Conservation (phyloP, 2,113 vertebrate species). For the Callipepla squamata region DNA sequence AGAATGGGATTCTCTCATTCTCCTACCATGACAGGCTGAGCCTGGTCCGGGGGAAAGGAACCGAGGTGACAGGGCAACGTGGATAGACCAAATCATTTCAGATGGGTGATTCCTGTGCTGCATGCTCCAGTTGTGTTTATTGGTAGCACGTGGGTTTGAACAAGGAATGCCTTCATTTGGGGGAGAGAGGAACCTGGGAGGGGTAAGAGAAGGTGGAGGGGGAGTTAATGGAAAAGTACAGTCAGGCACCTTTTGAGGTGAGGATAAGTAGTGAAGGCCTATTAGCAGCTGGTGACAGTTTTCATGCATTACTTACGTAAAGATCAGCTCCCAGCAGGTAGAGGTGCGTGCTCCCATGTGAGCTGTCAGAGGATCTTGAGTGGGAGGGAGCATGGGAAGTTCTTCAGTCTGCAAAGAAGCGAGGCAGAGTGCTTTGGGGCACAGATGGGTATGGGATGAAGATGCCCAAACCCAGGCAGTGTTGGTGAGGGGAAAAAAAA, state of each 20-base stretch:
- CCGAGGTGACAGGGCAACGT: neutral
- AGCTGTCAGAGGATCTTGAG: conserved; percentile 54
- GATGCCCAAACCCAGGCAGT: fast-evolving
- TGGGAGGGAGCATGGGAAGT: conserved; percentile 19
- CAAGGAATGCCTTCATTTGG: fast-evolving
- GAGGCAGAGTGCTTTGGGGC: neutral
- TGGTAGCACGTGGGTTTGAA: neutral
- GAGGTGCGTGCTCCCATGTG: conserved; percentile 46
- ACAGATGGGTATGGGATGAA: neutral
- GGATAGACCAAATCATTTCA: neutral
- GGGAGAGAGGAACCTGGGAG: neutral
- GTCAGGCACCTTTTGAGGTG: conserved; percentile 32
- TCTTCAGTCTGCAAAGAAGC: neutral
- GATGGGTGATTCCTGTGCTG: neutral
- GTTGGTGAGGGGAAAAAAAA: fast-evolving
- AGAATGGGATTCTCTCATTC: conserved; percentile 3
- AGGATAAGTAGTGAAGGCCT: conserved; percentile 20
- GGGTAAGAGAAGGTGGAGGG: neutral
- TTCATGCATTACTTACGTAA: conserved; percentile 29
- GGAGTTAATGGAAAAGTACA: conserved; percentile 56
- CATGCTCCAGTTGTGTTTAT: neutral
- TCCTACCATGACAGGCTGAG: neutral
- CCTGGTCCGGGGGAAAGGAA: neutral
- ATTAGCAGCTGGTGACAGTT: conserved; percentile 48
- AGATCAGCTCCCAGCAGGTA: conserved; percentile 39